phyloP scores from a whole-genome alignment of 1,140 invertebrate species.

The Musca domestica region DNA sequence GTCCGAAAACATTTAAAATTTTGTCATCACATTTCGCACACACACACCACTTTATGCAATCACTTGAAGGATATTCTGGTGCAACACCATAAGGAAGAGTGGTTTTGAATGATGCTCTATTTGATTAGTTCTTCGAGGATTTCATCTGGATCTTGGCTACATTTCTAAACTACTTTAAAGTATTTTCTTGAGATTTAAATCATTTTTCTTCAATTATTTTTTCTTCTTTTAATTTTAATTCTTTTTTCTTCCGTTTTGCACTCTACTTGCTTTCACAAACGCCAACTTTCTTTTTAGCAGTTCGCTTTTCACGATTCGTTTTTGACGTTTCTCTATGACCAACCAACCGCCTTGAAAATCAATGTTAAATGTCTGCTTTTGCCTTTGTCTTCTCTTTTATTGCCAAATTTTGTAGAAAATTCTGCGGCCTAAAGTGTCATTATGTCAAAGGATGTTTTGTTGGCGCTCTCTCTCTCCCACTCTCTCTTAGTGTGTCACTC shows the following conservation, averaged over 20 bases:
- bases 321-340: constrained; percentile 13
- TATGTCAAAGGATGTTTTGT: neutral
- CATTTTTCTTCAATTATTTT: neutral
- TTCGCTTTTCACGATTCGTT: neutral
- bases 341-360: constrained; percentile 26
- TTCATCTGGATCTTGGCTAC: neutral
- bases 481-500: constrained; percentile 7
- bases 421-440: neutral
- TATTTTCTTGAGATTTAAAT: neutral
- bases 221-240: constrained; percentile 5
- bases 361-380: constrained; percentile 23
- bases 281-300: constrained; percentile 13
- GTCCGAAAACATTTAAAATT: no score
- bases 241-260: constrained; percentile 1
- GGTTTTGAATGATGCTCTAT: neutral
- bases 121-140: neutral
- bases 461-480: neutral
- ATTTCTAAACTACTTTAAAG: no score
- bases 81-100: neutral
- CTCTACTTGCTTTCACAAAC: neutral
- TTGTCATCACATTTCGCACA: no score
- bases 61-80: neutral
- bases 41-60: no score
- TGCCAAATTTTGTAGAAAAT: constrained; percentile 17
- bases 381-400: constrained; percentile 2